phyloP scores from a whole-genome alignment of 2,113 vertebrate species.

The Chionomys nivalis region DNA sequence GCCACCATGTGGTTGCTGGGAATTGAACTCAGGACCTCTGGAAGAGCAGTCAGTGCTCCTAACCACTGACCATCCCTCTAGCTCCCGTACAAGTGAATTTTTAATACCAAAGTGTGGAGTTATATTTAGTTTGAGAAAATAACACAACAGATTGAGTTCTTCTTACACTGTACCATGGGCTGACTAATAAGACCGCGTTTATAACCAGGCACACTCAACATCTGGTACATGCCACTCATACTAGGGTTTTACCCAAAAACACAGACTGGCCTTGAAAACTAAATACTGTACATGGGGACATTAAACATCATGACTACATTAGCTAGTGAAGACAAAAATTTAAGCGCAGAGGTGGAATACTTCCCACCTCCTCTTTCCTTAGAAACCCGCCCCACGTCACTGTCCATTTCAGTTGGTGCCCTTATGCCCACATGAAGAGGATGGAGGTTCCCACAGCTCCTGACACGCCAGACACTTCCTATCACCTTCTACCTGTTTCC shows the following conservation, averaged over 20 bases:
- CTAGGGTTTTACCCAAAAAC: not conserved
- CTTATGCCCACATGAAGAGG: conserved; percentile 25
- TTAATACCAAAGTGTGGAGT: conserved; percentile 16
- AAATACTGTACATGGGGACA: not conserved
- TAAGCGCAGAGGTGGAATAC: not conserved
- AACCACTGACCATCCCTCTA: too few species aligned
- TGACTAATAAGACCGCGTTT: not conserved
- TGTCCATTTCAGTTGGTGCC: not conserved
- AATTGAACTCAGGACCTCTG: too few species aligned
- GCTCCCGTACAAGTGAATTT: not conserved
- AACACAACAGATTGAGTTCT: not conserved
- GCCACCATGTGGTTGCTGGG: too few species aligned
- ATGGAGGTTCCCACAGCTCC: not conserved
- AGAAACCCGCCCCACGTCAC: conserved; percentile 17
- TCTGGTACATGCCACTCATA: not conserved
- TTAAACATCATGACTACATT: not conserved
- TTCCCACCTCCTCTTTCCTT: not conserved
- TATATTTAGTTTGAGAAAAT: conserved; percentile 28
- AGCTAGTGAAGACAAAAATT: not conserved
- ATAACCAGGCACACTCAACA: not conserved
- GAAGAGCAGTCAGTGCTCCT: too few species aligned
- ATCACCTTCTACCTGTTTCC: not conserved
- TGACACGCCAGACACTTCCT: not conserved
- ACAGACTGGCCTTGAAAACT: not conserved
- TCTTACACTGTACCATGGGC: not conserved